A percentile compares a stretch with the other conserved stretches of the same genome.
These are phyloP conservation scores for Oncorhynchus keta DNA, from an alignment of 2,113 vertebrate species.

Conservation along the genomic window DNA sequence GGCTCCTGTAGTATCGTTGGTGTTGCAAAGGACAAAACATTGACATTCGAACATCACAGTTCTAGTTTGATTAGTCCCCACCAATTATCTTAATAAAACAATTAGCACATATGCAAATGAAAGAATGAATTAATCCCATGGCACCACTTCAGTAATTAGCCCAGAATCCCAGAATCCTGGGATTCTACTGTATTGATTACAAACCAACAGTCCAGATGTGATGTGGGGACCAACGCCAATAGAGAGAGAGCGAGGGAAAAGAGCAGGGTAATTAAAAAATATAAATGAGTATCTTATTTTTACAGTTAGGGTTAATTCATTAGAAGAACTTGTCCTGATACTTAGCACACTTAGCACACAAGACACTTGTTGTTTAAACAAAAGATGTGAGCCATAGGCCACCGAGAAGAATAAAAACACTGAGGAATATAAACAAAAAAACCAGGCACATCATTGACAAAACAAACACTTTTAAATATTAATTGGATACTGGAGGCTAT, in stretches of 20 bases:
- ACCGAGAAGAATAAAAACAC: too few species aligned
- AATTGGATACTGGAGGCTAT: too few species aligned
- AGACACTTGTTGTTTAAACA: conserved; percentile 35
- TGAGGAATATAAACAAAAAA: too few species aligned
- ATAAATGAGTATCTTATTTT: conserved; percentile 44
- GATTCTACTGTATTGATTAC: conserved; percentile 60
- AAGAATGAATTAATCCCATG: conserved; percentile 68
- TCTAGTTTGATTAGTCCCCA: conserved; percentile 15
- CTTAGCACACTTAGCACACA: conserved; percentile 24
- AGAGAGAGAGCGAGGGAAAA: conserved; percentile 38
- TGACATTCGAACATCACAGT: background rate
- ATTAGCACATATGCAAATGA: conserved; percentile 65
- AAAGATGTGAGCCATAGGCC: background rate
- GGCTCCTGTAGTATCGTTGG: too few species aligned
- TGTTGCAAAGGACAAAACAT: background rate
- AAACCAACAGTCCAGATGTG: conserved; percentile 46
- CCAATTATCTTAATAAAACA: conserved; percentile 57
- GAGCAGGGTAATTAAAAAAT: conserved; percentile 58
- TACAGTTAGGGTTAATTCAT: conserved; percentile 54
- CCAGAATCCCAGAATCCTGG: conserved; percentile 60
- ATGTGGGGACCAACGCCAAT: conserved; percentile 31
- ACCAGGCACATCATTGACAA: too few species aligned
- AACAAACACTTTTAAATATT: too few species aligned
- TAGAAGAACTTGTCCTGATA: background rate
- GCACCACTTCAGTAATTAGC: conserved; percentile 61